These are phyloP conservation scores for Lasioglossum pauxillum DNA, from an alignment of 2,888 invertebrate species.

Conservation along the genomic window DNA sequence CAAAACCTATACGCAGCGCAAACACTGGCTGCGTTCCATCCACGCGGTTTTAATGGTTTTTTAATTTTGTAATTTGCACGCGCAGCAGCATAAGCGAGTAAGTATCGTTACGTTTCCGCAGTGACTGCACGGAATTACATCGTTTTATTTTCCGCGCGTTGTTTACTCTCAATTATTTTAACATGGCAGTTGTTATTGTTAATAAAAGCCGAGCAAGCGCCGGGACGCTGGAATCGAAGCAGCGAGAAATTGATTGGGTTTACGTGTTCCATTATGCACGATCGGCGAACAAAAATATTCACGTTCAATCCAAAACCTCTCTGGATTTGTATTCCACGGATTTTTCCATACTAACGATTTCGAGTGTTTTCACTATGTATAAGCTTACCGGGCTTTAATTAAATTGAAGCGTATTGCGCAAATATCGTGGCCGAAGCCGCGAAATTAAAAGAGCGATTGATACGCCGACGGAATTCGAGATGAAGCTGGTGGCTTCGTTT, in stretches of 20 bases:
- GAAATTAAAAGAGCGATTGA: conserved; percentile 45
- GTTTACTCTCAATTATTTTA: not conserved
- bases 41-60: not conserved
- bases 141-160: not conserved
- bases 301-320: not conserved
- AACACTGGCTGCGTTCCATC: not conserved
- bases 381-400: conserved; percentile 39
- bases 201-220: not conserved
- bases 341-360: conserved; percentile 8
- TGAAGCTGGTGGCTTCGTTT: not conserved
- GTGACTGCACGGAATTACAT: not conserved
- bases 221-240: not conserved
- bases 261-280: conserved; percentile 6
- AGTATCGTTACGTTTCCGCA: not conserved
- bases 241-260: not conserved
- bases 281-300: not conserved
- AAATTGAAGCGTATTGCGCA: conserved; percentile 38
- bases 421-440: not conserved
- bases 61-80: not conserved
- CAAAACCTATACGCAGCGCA: not conserved
- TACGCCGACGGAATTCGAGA: not conserved
- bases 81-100: not conserved
- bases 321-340: conserved; percentile 18
- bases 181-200: not conserved
- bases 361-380: conserved; percentile 7